Evolutionary conservation across 1,140 invertebrate species (phyloP), one percentile per base, ranked within the genome.

Genomic region (Oryctes rhinoceros): DNA sequence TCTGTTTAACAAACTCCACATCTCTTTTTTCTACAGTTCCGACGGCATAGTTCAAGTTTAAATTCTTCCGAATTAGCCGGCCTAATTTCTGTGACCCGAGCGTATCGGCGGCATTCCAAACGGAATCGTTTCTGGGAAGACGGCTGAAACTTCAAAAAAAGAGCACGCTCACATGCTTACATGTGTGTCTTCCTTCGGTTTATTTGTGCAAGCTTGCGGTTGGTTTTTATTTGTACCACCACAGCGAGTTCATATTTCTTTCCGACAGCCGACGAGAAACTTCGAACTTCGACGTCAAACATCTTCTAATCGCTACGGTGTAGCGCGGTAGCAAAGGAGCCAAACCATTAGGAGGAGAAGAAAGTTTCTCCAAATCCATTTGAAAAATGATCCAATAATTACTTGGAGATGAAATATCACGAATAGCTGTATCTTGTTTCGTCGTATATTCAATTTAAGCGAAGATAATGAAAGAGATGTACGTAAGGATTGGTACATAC

Each of bases 211-310:
- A 76, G 81, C 84, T 87, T 13, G 83, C 78, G 89, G 89, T 83
- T 87, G 89, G 78, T 89, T 89, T 82, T 81, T 84, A 59, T 87
- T 84, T 80, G 89, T 87, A 80, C 86, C 83, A 37, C 84, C 39
- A 30, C 24, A 30, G 39, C 39, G 88, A 39, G 86, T 89, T 71
- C 82, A 82, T 82, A 82, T 80, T 82, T 82, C 81, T 80, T 67
- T 82, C 76, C 81, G 81, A 76, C 62, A 39, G 39, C 13, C 53
- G 53, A 62, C 15, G 13, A 5, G 53, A 20, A 78, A 39, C 39
- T 44, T 75, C 71, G 48, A 81, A 80, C 79, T 81, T 81, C 79
- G 39, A 44, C 67, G 62, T 67, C 62, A 76, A 81, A 80, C 79
- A 79, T 53, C 62, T 79, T 79, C 0, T 47, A 53, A 65, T 24